Evolutionary conservation across 2,888 invertebrate species (phyloP), one percentile per base, ranked within the genome.

Genomic region (Anthrax anthrax): DNA sequence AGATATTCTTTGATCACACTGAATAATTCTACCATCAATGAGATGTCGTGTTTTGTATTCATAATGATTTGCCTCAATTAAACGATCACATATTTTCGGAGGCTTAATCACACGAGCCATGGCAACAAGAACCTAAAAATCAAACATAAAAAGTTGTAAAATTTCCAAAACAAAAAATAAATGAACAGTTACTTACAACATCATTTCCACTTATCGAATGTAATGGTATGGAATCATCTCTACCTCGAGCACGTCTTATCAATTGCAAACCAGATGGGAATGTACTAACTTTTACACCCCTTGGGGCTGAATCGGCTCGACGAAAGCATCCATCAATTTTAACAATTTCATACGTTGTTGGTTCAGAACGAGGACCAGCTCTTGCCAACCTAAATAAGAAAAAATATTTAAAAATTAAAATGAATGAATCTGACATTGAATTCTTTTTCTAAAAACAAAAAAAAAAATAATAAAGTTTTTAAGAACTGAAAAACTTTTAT

Each of bases 11-110:
- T 91, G 91, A 64, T 94, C 94, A 63, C 87, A 86, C 62, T 84
- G 88, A 43, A 91, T 81, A 54, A 94, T 90, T 41, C 84, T 77
- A 1, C 92, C 91, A 70, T 91, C 90, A 44, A 90, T 78, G 47
- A 86, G 73, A 69, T 94, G 92, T 54, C 91, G 76, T 1, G 91
- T 91, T 61, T 86, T 81, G 65, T 92, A 94, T 64, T 92, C 91
- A 58, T 90, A 80, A 55, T 82, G 80, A 48, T 75, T 77, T 9
- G 79, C 76, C 57, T 82, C 81, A 47, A 81, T 64, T 39, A 81
- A 61, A 45, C 78, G 69, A 55, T 77, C 76, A 32, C 80, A 78
- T 42, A 85, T 76, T 44, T 81, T 74, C 47, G 77, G 76, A 42
- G 84, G 84, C 58, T 81, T 76, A 56, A 81, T 67, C 23, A 86